phyloP scores from a whole-genome alignment of 2,888 invertebrate species.

The Andrena trimmerana region DNA sequence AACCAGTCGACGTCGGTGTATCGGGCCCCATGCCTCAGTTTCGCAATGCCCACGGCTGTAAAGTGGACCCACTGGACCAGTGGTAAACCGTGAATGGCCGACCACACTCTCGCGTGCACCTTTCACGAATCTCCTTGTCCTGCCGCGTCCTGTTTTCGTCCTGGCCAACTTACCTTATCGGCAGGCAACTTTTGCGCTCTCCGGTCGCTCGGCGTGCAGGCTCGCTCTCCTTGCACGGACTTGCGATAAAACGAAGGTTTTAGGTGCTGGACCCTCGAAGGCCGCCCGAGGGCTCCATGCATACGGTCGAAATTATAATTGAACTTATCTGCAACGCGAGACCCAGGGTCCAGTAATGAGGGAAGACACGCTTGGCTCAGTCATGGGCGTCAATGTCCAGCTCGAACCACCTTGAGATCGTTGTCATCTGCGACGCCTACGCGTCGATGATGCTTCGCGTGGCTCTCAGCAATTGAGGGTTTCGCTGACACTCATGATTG shows the following conservation, averaged over 20 bases:
- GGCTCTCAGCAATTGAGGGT: background rate
- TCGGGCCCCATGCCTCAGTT: constrained; percentile 55
- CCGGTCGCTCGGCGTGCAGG: constrained; percentile 14
- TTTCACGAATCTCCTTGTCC: constrained; percentile 75
- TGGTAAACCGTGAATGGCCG: constrained; percentile 74
- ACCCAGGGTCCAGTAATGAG: constrained; percentile 14
- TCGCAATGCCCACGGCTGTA: constrained; percentile 68
- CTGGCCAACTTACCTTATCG: constrained; percentile 58
- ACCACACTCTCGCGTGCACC: constrained; percentile 72
- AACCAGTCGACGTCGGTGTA: constrained; percentile 57
- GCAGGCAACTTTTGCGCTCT: constrained; percentile 22
- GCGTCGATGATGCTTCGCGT: background rate
- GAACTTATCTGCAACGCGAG: constrained; percentile 38
- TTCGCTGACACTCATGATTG: background rate
- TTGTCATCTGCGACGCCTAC: constrained; percentile 13
- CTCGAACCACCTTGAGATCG: background rate
- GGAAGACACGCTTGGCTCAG: background rate
- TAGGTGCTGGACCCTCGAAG: constrained; percentile 27
- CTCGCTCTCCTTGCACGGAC: constrained; percentile 41
- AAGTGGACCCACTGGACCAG: constrained; percentile 72
- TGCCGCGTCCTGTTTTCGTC: constrained; percentile 64
- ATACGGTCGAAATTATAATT: constrained; percentile 47
- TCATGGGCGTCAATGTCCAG: background rate
- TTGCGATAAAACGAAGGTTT: constrained; percentile 55
- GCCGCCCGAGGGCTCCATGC: constrained; percentile 1